Evolutionary conservation across 2,113 vertebrate genomes (phyloP), one percentile per base, ranked within the genome.

Genomic region (Acrocephalus kingi): DNA sequence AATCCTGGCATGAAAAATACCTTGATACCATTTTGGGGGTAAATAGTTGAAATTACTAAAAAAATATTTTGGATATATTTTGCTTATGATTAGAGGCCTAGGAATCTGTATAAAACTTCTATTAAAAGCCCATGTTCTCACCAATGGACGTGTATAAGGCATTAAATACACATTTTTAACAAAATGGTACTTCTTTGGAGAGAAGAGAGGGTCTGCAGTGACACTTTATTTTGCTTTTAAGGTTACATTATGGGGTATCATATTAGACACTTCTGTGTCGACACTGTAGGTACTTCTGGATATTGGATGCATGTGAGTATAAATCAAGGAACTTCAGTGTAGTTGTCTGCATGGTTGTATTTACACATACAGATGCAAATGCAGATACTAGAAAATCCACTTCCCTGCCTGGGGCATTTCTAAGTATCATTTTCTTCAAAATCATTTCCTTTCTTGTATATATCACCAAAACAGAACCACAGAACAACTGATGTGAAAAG

Each of bases 141-240:
- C 5, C 4, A 1, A 33, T 9, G 16, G 14, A 25, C 0, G 2
- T 59, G 68, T 71, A 67, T 31, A 31, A 77, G 17, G 2, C 25
- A 73, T 58, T 45, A 56, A 92, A 78, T 45, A 39, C 7, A 30
- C 4, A 35, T 39, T 92, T 77, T 46, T 45, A 83, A 55, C 7
- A 46, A 66, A 74, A 78, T 25, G 2, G 2, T 25, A 20, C 30
- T 19, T 17, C 17, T 27, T 21, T 55, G 10, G 41, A 52, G 15
- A 58, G 14, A 58, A 24, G 19, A 66, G 67, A 39, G 27, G 5
- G 10, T 33, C 27, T 45, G 25, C n/a, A 67, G 56, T 24, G 33
- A 62, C 18, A 35, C 6, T 43, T 45, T 25, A 10, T 19, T 43
- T 66, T 43, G 31, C 8, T 78, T 79, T 71, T 54, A 64, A 78